These are phyloP conservation scores for Plectrocnemia conspersa DNA, from an alignment of 1,140 invertebrate genomes.

Conservation along the genomic window DNA sequence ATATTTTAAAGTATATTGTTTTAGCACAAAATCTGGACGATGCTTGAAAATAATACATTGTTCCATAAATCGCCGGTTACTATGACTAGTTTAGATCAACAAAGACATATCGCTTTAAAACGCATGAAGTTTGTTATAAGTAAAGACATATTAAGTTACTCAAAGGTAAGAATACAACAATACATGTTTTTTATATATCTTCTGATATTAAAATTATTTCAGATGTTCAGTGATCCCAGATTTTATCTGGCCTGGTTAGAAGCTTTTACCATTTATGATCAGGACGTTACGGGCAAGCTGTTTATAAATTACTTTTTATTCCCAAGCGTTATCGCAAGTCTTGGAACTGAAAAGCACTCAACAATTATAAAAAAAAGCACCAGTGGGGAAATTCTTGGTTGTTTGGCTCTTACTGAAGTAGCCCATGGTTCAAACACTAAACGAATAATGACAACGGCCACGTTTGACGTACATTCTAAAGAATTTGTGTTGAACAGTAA, in stretches of 20 bases:
- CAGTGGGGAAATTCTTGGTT: constrained; percentile 58
- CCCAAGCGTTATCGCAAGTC: constrained; percentile 49
- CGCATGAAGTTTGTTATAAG: too few species aligned
- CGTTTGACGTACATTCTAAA: constrained; percentile 65
- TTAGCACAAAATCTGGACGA: constrained; percentile 71
- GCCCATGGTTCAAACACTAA: constrained; percentile 82
- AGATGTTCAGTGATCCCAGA: not conserved
- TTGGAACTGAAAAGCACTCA: constrained; percentile 57
- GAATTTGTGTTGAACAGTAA: constrained; percentile 78
- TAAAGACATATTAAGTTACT: too few species aligned
- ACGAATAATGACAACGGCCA: constrained; percentile 77
- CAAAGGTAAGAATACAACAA: too few species aligned
- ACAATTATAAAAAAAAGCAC: constrained; percentile 56
- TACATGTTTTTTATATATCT: too few species aligned
- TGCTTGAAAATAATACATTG: constrained; percentile 69
- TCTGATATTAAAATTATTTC: not conserved
- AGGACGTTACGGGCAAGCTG: not conserved
- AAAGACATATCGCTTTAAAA: too few species aligned
- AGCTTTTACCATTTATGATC: not conserved
- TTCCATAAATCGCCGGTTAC: constrained; percentile 60
- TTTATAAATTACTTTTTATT: constrained; percentile 44
- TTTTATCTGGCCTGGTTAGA: not conserved
- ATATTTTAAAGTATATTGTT: constrained; percentile 35
- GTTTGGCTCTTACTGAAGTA: constrained; percentile 80
- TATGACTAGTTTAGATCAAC: too few species aligned